Evolutionary conservation across 2,888 invertebrate species (phyloP).

Genomic region (Dione vanillae): DNA sequence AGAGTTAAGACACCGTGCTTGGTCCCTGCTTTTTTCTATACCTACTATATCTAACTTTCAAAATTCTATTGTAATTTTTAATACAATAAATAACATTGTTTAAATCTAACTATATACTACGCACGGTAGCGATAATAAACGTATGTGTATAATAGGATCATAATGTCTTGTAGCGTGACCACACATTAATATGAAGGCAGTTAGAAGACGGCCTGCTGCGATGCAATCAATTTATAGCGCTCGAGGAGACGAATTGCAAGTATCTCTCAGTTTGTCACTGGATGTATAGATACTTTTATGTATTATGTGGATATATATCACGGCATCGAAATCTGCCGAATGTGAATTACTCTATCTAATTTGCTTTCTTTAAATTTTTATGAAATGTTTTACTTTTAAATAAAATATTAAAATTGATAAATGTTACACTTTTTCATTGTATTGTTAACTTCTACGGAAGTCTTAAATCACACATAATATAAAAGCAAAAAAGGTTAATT

Average conservation of each 20-base stretch:
- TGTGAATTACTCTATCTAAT: not conserved
- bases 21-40: no score
- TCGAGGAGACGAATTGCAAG: constrained; percentile 71
- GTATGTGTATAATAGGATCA: constrained; percentile 22
- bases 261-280: constrained; percentile 56
- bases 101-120: no score
- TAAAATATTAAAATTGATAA: no score
- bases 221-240: constrained; percentile 77
- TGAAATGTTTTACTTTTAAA: no score
- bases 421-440: no score
- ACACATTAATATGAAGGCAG: constrained; percentile 67
- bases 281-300: constrained; percentile 50
- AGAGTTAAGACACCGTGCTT: no score
- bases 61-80: not conserved
- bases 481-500: not conserved
- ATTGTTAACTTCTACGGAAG: no score
- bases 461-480: not conserved
- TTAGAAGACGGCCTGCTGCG: constrained; percentile 70
- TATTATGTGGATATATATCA: constrained; percentile 1
- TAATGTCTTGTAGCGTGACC: constrained; percentile 39
- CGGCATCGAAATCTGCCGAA: constrained; percentile 19
- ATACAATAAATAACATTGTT: not conserved
- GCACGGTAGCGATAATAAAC: constrained; percentile 1
- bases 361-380: not conserved
- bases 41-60: no score